Evolutionary conservation across 2,888 invertebrate genomes (phyloP).

Genomic region (Smittia sp.): DNA sequence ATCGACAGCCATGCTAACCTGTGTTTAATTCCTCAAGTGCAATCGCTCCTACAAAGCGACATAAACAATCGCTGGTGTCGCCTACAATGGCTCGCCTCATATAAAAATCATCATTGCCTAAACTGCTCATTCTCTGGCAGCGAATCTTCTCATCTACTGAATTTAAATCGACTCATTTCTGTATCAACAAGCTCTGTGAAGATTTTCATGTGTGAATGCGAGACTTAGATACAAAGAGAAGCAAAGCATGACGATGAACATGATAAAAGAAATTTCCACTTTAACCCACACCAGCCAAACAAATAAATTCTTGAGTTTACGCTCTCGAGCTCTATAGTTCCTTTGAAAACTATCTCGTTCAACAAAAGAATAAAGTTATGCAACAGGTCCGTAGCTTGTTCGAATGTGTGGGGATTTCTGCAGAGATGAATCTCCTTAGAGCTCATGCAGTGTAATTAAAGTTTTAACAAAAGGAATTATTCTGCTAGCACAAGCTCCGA

Average conservation of each 20-base stretch:
- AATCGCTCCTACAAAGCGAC: no score
- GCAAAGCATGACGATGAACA: background rate
- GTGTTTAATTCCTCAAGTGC: no score
- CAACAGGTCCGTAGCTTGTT: background rate
- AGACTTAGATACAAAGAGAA: no score
- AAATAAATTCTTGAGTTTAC: conserved; percentile 5
- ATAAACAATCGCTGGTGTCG: background rate
- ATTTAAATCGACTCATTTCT: conserved; percentile 4
- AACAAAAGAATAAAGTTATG: background rate
- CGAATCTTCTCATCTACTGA: background rate
- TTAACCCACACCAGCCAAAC: background rate
- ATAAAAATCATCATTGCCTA: conserved; percentile 1
- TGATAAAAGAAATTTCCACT: background rate
- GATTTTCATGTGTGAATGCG: no score
- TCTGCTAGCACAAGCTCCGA: no score
- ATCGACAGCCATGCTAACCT: no score
- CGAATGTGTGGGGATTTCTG: no score
- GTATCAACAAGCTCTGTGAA: background rate
- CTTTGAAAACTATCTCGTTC: background rate
- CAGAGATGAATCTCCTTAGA: no score
- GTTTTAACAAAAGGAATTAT: background rate
- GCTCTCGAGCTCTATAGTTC: background rate
- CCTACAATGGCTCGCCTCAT: no score
- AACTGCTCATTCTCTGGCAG: background rate
- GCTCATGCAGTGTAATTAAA: background rate